These are phyloP conservation scores for Diaperis boleti DNA, from an alignment of 2,888 invertebrate species.

Conservation along the genomic window DNA sequence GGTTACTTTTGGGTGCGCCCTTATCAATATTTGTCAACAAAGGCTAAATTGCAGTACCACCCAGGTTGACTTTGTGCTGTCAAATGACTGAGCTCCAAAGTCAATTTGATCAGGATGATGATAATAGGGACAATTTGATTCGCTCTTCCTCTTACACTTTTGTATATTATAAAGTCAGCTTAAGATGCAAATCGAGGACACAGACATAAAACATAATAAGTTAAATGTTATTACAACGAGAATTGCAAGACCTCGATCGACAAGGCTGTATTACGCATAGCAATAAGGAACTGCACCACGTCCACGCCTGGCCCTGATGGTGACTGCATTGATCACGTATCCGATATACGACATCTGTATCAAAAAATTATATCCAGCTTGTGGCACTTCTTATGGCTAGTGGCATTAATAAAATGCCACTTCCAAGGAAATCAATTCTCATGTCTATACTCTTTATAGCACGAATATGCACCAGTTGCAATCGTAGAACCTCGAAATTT, in stretches of 20 bases:
- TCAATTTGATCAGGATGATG: background rate
- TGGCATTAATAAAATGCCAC: constrained; percentile 11
- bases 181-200: constrained; percentile 42
- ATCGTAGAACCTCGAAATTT: too few species aligned
- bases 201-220: constrained; percentile 50
- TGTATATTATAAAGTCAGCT: constrained; percentile 19
- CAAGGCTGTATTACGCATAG: constrained; percentile 63
- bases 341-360: constrained; percentile 37
- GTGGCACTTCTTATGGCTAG: constrained; percentile 9
- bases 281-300: constrained; percentile 61
- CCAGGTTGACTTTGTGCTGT: background rate
- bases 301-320: constrained; percentile 58
- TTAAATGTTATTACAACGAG: constrained; percentile 51
- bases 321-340: constrained; percentile 48
- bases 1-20: constrained; percentile 53
- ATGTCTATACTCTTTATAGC: too few species aligned
- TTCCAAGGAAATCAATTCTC: constrained; percentile 11
- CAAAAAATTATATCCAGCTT: constrained; percentile 29
- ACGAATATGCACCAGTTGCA: too few species aligned
- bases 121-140: background rate
- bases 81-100: background rate
- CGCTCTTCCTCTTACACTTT: constrained; percentile 11
- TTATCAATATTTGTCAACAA: constrained; percentile 35
- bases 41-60: background rate
- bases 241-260: constrained; percentile 58